Percentiles rank a stretch among this genome's conserved stretches.
phyloP scores from a whole-genome alignment of 2,888 invertebrate species.

The Hedychridium roseum region DNA sequence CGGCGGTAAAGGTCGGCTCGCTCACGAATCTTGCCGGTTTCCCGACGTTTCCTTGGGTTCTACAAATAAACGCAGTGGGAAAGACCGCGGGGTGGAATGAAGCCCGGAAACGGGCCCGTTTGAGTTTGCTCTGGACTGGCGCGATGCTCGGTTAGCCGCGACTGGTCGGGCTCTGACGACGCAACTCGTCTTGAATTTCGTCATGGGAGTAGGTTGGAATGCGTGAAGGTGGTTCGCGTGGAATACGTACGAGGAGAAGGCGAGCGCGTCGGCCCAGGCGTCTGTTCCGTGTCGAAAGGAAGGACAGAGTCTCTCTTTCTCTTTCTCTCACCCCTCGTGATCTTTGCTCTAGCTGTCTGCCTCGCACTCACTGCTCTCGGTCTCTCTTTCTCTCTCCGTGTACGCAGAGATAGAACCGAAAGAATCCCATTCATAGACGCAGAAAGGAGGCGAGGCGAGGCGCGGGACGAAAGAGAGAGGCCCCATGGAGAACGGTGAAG shows the following conservation, averaged over 20 bases:
- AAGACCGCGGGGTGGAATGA: too few relatives aligned
- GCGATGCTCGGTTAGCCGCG: constrained; percentile 4
- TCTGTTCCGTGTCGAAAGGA: too few relatives aligned
- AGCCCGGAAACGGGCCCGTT: too few relatives aligned
- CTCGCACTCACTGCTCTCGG: background rate
- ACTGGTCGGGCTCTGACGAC: constrained; percentile 31
- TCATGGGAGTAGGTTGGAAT: constrained; percentile 57
- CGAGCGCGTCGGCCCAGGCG: too few relatives aligned
- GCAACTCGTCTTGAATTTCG: constrained; percentile 46
- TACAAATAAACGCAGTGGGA: too few relatives aligned
- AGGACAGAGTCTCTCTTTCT: too few relatives aligned
- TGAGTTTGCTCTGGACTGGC: constrained; percentile 32
- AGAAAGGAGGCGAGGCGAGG: constrained; percentile 31
- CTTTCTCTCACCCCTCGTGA: constrained; percentile 7
- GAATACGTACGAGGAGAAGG: constrained; percentile 23
- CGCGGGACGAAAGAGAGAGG: constrained; percentile 17
- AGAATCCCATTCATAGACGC: constrained; percentile 56
- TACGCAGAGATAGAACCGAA: constrained; percentile 35
- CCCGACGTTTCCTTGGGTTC: too few relatives aligned
- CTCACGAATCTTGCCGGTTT: too few relatives aligned
- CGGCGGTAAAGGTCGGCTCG: too few relatives aligned
- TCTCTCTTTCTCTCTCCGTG: constrained; percentile 9
- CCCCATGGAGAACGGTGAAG: constrained; percentile 5
- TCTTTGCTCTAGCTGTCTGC: too few relatives aligned
- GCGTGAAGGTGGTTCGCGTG: constrained; percentile 42